Conservation (phyloP, 2,797 vertebrate genomes). For the Lophotriccus pileatus region DNA sequence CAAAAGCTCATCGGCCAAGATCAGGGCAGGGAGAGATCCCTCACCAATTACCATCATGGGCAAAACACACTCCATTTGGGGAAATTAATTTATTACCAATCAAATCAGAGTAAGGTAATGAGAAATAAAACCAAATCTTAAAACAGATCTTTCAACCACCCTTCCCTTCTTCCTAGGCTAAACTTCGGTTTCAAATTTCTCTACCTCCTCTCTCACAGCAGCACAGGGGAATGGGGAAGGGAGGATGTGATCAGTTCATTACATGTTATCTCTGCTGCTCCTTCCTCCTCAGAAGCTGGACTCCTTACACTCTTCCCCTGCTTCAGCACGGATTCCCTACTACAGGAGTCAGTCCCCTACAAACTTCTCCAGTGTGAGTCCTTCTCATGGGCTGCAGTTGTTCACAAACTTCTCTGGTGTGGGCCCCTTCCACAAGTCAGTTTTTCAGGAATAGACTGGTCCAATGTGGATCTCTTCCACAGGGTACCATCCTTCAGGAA, state of each 20-base stretch:
- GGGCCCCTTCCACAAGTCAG: neutral
- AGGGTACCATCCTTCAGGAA: neutral
- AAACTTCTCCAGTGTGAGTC: fast-evolving
- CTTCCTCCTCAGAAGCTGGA: neutral
- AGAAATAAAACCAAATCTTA: neutral
- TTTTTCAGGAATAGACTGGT: neutral
- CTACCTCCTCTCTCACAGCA: neutral
- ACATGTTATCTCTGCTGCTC: fast-evolving
- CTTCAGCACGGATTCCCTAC: fast-evolving
- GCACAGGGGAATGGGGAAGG: neutral
- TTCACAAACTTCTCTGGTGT: neutral
- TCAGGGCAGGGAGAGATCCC: neutral
- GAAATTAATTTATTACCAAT: neutral
- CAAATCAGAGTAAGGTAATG: neutral
- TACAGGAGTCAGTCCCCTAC: neutral
- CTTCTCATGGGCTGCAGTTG: neutral
- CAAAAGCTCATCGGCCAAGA: neutral
- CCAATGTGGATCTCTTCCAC: neutral
- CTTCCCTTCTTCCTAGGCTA: neutral
- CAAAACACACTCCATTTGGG: neutral
- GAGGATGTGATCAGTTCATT: neutral
- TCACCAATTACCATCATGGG: neutral
- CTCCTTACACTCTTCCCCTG: neutral
- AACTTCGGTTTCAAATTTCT: neutral
- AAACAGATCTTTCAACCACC: neutral